A percentile compares a stretch with the other conserved stretches of the same genome.
Evolutionary conservation across 2,113 vertebrate genomes (phyloP).

Genomic region (Ranitomeya variabilis): DNA sequence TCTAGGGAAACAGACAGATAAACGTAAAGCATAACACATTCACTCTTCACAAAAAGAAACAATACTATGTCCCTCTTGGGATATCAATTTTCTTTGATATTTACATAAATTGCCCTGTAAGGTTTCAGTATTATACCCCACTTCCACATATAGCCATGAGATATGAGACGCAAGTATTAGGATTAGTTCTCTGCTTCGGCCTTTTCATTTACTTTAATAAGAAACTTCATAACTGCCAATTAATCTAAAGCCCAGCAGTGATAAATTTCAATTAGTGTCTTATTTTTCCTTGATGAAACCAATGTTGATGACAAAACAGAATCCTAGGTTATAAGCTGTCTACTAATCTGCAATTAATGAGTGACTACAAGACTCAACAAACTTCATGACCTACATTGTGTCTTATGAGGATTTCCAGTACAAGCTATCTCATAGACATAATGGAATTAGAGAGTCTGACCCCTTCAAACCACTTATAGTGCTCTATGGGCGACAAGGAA

Average conservation of each 20-base stretch:
- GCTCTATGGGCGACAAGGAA: no score
- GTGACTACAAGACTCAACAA: background rate
- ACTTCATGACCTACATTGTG: background rate
- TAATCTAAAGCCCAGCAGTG: background rate
- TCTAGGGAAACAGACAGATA: no score
- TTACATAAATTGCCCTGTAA: no score
- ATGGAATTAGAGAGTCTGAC: background rate
- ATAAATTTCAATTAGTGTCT: slow-evolving; percentile 1
- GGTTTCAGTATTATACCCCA: no score
- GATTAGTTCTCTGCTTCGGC: background rate
- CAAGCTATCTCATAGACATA: background rate
- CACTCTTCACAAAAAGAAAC: no score
- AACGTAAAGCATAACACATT: no score
- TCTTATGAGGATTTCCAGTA: background rate
- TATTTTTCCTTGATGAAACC: background rate
- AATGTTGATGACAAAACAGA: slow-evolving; percentile 9
- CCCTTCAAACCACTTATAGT: no score
- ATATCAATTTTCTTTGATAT: no score
- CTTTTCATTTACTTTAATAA: background rate
- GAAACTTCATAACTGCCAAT: background rate
- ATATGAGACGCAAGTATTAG: background rate
- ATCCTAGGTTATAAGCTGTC: background rate
- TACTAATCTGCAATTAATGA: background rate
- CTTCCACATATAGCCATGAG: background rate
- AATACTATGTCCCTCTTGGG: no score